A percentile compares a stretch with the other conserved stretches of the same genome.
Evolutionary conservation across 2,113 vertebrate species (phyloP).

Genomic region (Antigone vipio): DNA sequence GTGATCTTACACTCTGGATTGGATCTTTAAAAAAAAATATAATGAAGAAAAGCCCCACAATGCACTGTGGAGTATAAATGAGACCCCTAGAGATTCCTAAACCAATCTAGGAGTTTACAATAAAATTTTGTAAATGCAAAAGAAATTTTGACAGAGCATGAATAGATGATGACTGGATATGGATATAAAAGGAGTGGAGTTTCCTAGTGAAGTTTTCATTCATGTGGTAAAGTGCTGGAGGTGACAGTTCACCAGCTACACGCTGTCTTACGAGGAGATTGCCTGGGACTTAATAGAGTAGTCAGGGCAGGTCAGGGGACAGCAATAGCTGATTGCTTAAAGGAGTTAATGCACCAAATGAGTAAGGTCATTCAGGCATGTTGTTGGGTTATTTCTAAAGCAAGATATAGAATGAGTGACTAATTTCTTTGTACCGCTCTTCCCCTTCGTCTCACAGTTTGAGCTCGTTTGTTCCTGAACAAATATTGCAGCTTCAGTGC

Average conservation of each 20-base stretch:
- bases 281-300: background rate
- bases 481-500: background rate
- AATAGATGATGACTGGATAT: constrained; percentile 44
- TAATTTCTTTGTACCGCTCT: background rate
- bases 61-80: constrained; percentile 55
- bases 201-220: constrained; percentile 39
- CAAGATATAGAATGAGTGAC: background rate
- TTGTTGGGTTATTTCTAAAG: background rate
- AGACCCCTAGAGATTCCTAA: constrained; percentile 67
- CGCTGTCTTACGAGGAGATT: background rate
- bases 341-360: constrained; percentile 33
- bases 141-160: constrained; percentile 51
- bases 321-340: background rate
- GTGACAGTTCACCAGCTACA: constrained; percentile 57
- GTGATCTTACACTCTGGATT: constrained; percentile 56
- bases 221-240: constrained; percentile 32
- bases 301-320: constrained; percentile 23
- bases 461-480: background rate
- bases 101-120: constrained; percentile 63
- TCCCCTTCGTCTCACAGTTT: background rate
- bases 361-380: constrained; percentile 20
- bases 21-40: constrained; percentile 66
- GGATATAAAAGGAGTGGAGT: constrained; percentile 26
- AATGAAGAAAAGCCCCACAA: constrained; percentile 67
- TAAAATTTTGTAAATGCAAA: constrained; percentile 60